Base-by-base conservation (phyloP, 2,113 vertebrate genomes). In the Genyomyrus donnyi region DNA sequence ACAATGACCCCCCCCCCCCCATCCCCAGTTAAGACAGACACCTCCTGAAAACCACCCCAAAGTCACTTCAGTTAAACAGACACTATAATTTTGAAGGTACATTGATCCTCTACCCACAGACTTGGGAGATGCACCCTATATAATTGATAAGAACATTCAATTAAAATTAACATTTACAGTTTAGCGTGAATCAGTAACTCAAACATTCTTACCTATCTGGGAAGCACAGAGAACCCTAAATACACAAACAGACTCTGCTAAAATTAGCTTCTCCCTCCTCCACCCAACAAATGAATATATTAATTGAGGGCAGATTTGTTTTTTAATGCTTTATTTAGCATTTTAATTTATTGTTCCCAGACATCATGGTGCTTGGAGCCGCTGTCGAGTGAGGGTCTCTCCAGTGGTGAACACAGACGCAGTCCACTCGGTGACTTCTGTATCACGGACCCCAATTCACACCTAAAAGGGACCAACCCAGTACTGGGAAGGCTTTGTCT, bases 321-420 rank as follows among this genome's bases (percentile, higher is more conserved):
- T 85, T 48, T 48, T 49, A 85, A 85, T n/a, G 83, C 24, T 49
- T 85, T 49, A 85, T n/a, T 39, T 48, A 27, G 39, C 46, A 48
- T 27, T 93, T 91, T 88, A 93, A 92, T 95, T 95, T 93, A 94
- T 93, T 93, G 93, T 95, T 94, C 93, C 91, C 91, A 92, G 93
- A 94, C 94, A 93, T 90, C 48, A 89, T 9, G 84, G 39, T 0
- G 2, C 21, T 19, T 49, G 5, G 2, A n/a, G 83, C 2, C 21
- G 21, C 39, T 13, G 21, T 46, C 2, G 21, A 48, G 21, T 49
- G 24, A 27, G 83, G 3, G 2, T 11, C 2, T 46, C 42, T 8
- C 42, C 39, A 39, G 17, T 48, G 83, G 83, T 48, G 83, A 42
- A 11, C 83, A 49, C n/a, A 74, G 1, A 31, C 0, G 9, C 27